These are phyloP conservation scores for Lysandra coridon DNA, from an alignment of 2,888 invertebrate species.

Conservation along the genomic window DNA sequence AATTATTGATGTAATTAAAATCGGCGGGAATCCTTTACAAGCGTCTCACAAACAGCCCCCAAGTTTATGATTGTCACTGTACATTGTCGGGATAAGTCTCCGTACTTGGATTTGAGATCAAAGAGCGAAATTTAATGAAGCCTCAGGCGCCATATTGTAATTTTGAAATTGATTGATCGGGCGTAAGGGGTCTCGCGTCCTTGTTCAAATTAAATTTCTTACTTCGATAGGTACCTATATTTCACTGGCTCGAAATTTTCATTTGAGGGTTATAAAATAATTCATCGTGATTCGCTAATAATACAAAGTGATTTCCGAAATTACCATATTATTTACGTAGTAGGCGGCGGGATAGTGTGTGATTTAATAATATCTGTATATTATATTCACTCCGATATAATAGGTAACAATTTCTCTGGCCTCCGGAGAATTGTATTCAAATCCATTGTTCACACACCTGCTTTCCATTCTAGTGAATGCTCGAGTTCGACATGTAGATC, in stretches of 20 bases:
- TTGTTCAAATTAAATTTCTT: slow-evolving; percentile 31
- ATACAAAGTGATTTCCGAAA: slow-evolving; percentile 15
- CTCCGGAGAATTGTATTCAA: neutral
- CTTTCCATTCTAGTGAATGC: neutral
- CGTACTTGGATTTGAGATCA: slow-evolving; percentile 45
- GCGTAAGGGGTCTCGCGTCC: slow-evolving; percentile 31
- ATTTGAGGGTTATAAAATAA: slow-evolving; percentile 23
- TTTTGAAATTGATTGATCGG: slow-evolving; percentile 34
- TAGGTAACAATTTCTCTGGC: slow-evolving; percentile 1
- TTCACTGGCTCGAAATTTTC: slow-evolving; percentile 27
- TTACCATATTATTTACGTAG: neutral
- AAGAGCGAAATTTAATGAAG: slow-evolving; percentile 57
- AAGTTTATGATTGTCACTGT: slow-evolving; percentile 27
- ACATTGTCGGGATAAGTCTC: slow-evolving; percentile 26
- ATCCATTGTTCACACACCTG: neutral
- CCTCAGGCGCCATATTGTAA: slow-evolving; percentile 36
- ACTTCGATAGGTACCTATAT: slow-evolving; percentile 13
- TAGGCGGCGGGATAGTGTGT: neutral
- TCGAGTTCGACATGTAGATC: neutral
- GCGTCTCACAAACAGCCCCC: neutral
- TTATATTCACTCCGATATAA: slow-evolving; percentile 12
- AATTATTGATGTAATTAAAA: neutral
- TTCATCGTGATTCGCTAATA: slow-evolving; percentile 19
- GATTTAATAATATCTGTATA: slow-evolving; percentile 6
- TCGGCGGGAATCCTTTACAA: neutral